Evolutionary conservation across 2,797 vertebrate species (phyloP).

Genomic region (Propithecus deckenii): DNA sequence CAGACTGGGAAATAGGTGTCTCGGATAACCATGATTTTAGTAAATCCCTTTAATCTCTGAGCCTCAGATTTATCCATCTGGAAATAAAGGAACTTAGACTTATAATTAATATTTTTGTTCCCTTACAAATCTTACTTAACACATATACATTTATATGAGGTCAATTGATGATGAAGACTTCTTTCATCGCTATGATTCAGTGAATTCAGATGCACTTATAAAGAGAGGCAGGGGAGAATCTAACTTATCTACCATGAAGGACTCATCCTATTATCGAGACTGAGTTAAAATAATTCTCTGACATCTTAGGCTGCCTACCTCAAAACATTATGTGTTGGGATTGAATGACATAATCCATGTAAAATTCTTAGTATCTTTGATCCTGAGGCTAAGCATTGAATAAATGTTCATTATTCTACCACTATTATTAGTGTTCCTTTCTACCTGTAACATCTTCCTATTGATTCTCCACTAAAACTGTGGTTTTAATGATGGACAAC

Average conservation of each 20-base stretch:
- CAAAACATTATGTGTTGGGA: not conserved
- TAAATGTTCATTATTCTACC: not conserved
- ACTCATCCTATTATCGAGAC: not conserved
- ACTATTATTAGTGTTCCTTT: not conserved
- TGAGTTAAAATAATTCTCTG: not conserved
- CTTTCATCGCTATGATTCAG: not conserved
- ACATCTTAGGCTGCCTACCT: not conserved
- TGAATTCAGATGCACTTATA: not conserved
- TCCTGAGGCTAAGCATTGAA: not conserved
- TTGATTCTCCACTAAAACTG: not conserved
- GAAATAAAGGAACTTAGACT: not conserved
- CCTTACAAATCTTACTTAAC: not conserved
- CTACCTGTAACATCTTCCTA: not conserved
- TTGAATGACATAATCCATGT: slow-evolving; percentile 9
- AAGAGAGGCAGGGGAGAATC: not conserved
- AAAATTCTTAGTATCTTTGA: slow-evolving; percentile 12
- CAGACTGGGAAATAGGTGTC: not conserved
- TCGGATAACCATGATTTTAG: not conserved
- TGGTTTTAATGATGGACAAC: too few species aligned
- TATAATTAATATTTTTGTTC: not conserved
- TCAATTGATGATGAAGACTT: not conserved
- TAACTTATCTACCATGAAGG: not conserved
- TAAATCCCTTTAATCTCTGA: not conserved
- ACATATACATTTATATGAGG: not conserved
- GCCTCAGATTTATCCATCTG: not conserved